Percentiles rank a stretch among this genome's conserved stretches.
Evolutionary conservation across 92 coral and sea anemone genomes (phyloP).

Genomic region (Siderastrea radians): DNA sequence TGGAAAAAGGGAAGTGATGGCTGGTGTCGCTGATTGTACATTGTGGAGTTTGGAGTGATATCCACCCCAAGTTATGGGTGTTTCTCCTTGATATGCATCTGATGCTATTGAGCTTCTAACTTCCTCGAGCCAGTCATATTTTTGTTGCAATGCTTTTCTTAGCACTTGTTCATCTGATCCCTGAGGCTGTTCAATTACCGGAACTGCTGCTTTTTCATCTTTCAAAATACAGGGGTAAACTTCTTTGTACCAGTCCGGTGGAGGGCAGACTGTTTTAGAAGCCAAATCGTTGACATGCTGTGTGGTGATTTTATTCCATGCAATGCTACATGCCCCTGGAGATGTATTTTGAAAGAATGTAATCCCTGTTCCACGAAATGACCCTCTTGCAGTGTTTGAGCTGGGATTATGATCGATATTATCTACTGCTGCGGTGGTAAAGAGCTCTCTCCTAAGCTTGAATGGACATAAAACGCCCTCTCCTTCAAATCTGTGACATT

Average conservation of each 20-base stretch:
- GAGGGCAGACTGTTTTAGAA: not conserved
- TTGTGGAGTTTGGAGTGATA: conserved; percentile 42
- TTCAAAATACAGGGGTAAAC: conserved; percentile 44
- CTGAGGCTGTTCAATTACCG: not conserved
- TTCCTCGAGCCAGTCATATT: not conserved
- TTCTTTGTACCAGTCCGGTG: conserved; percentile 47
- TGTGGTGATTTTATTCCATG: conserved; percentile 4
- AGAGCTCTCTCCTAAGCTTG: conserved; percentile 18
- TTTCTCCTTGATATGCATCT: not conserved
- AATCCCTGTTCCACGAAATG: conserved; percentile 65
- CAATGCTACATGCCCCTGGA: conserved; percentile 29
- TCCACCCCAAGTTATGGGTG: conserved; percentile 68
- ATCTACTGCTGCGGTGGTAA: conserved; percentile 60
- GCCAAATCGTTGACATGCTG: not conserved
- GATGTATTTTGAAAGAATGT: conserved; percentile 2
- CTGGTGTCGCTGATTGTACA: conserved; percentile 16
- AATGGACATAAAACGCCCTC: conserved; percentile 31
- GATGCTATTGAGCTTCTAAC: not conserved
- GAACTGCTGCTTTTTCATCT: conserved; percentile 15
- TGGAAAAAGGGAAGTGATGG: conserved; percentile 68
- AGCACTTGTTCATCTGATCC: not conserved
- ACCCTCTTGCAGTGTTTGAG: conserved; percentile 45
- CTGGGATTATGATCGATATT: conserved; percentile 60
- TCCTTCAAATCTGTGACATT: conserved; percentile 12
- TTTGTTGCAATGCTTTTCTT: not conserved